These are phyloP conservation scores for Cheilosia scutellata DNA, from an alignment of 2,888 invertebrate species.

Conservation along the genomic window DNA sequence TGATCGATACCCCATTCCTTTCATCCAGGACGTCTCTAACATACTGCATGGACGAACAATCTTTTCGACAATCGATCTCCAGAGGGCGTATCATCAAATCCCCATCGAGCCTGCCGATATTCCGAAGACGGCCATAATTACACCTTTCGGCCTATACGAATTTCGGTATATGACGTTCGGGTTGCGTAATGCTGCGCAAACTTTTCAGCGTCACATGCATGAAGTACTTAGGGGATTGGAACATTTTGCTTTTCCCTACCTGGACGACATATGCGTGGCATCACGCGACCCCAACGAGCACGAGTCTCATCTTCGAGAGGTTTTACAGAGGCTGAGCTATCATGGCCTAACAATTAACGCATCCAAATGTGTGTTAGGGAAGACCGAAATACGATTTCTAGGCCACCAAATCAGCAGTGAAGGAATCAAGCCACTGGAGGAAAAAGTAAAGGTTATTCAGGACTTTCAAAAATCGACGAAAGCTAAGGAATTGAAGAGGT, in stretches of 20 bases:
- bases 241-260: constrained; percentile 61
- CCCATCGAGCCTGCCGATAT: constrained; percentile 77
- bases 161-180: constrained; percentile 64
- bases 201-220: constrained; percentile 61
- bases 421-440: constrained; percentile 63
- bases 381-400: constrained; percentile 37
- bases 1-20: constrained; percentile 79
- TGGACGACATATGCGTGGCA: constrained; percentile 64
- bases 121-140: constrained; percentile 80
- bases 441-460: constrained; percentile 59
- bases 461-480: constrained; percentile 54
- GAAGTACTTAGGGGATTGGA: constrained; percentile 49
- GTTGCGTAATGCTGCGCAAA: constrained; percentile 68
- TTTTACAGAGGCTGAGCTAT: constrained; percentile 9
- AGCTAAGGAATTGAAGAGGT: constrained; percentile 67
- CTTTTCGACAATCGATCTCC: constrained; percentile 23
- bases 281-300: constrained; percentile 37
- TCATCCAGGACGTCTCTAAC: constrained; percentile 77
- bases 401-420: constrained; percentile 60
- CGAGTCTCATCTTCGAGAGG: constrained; percentile 13
- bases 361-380: constrained; percentile 27
- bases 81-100: constrained; percentile 74
- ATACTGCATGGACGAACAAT: constrained; percentile 15
- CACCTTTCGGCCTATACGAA: constrained; percentile 78
- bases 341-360: constrained; percentile 42